Evolutionary conservation across 2,797 vertebrate genomes (phyloP).

Genomic region (Heliangelus exortis): DNA sequence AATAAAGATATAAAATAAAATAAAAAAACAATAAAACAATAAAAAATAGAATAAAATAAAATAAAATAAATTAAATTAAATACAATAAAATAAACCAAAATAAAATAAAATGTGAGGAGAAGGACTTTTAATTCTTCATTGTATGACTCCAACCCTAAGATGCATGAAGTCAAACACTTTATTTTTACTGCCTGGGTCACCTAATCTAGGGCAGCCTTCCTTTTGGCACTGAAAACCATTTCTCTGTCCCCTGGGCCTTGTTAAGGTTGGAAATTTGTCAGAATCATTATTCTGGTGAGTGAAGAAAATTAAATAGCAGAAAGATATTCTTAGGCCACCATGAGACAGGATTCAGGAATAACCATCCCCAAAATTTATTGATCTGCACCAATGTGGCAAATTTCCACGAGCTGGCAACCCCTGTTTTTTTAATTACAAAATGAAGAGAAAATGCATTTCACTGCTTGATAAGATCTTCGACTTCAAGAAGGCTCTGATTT

Average conservation of each 20-base stretch:
- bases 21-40: no score
- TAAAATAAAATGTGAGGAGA: background rate
- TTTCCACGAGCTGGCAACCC: background rate
- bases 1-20: no score
- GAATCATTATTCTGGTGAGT: background rate
- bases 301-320: constrained; percentile 42
- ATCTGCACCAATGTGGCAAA: background rate
- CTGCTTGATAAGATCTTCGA: background rate
- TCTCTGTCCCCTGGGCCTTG: background rate
- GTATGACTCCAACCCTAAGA: background rate
- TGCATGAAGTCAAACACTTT: background rate
- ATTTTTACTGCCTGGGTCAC: background rate
- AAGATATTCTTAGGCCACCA: constrained; percentile 34
- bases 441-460: background rate
- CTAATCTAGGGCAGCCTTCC: background rate
- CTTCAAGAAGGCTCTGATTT: background rate
- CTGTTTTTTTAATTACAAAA: background rate
- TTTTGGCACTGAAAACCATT: background rate
- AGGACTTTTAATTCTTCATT: background rate
- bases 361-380: constrained; percentile 11
- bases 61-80: no score
- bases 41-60: no score
- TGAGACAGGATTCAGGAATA: constrained; percentile 29
- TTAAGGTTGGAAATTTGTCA: constrained; percentile 49
- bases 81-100: no score